Evolutionary conservation across 1,140 invertebrate species (phyloP).

Genomic region (Platyscapa corneri): DNA sequence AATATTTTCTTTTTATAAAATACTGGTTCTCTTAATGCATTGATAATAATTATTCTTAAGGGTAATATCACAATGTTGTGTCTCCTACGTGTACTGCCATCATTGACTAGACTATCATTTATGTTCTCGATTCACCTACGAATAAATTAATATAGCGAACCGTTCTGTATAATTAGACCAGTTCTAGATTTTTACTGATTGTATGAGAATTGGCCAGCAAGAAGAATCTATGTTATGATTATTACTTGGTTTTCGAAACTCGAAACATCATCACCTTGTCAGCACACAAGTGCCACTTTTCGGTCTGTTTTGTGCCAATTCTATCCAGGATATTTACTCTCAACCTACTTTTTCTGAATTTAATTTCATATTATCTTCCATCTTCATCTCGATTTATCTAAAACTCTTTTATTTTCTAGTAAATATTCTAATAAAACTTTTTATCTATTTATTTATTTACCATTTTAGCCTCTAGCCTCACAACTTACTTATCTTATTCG

Average conservation of each 20-base stretch:
- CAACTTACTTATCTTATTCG: no score
- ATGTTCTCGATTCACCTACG: not conserved
- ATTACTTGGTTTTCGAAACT: not conserved
- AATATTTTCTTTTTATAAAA: not conserved
- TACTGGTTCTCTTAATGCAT: not conserved
- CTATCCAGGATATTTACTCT: not conserved
- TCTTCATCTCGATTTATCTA: not conserved
- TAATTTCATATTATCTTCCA: slow-evolving; percentile 13
- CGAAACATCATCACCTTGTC: not conserved
- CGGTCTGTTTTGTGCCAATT: not conserved
- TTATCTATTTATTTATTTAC: not conserved
- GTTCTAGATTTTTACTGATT: not conserved
- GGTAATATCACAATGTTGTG: no score
- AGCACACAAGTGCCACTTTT: not conserved
- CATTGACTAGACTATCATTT: not conserved
- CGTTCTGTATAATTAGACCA: not conserved
- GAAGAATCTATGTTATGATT: not conserved
- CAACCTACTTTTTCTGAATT: slow-evolving; percentile 1
- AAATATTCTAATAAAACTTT: not conserved
- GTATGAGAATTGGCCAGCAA: not conserved
- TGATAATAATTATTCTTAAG: slow-evolving; percentile 17
- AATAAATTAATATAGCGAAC: not conserved
- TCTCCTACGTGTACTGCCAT: not conserved
- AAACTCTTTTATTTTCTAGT: not conserved
- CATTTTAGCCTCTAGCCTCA: not conserved